Base-by-base conservation (phyloP, 2,113 vertebrate species). In the Ailurus styani region DNA sequence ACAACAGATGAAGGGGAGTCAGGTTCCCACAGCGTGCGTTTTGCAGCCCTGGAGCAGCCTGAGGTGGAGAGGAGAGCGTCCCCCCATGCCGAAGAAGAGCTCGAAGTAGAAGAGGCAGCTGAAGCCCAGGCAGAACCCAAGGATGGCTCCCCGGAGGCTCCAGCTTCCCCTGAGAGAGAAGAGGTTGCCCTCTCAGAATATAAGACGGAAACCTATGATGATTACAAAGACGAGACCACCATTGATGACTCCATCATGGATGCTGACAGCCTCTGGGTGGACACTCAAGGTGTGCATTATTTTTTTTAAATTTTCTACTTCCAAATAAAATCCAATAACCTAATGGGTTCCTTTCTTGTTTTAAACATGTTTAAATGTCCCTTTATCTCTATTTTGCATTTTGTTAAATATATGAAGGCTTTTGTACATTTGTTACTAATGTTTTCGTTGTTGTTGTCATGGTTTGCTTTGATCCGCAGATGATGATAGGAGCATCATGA, bases 171-270 rank as follows among this genome's bases (percentile, higher is more conserved):
- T 3, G 99, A 99, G 90, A 98, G 98, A 96, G 98, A 98, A 96
- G 99, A 98, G 90, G 98, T 98, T 29, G 98, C 98, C 29, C 98
- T 99, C 87, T 99, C 99, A 0, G 99, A 99, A 95, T 99, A 98
- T 54, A 99, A 98, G 79, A 99, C 99, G 20, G 99, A 99, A 98
- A 99, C 99, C 27, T 99, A 99, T 8, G 99, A 99, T 5, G 99
- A 99, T 98, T 99, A 99, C 98, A 99, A 99, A 98, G 99, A 99
- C 37, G 99, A 99, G 98, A 99, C 99, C 92, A 99, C 99, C 54
- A 99, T 99, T 3, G 99, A 99, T 27, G 99, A 99, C 99, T 99
- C 99, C 98, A 98, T 99, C 98, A 99, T 99, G 99, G 99, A 99
- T 88, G 99, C 99, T 23, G 99, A 99, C 99, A 99, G 99, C 98